These are phyloP conservation scores for Apodemia duryi DNA, from an alignment of 2,888 invertebrate genomes.

Conservation along the genomic window DNA sequence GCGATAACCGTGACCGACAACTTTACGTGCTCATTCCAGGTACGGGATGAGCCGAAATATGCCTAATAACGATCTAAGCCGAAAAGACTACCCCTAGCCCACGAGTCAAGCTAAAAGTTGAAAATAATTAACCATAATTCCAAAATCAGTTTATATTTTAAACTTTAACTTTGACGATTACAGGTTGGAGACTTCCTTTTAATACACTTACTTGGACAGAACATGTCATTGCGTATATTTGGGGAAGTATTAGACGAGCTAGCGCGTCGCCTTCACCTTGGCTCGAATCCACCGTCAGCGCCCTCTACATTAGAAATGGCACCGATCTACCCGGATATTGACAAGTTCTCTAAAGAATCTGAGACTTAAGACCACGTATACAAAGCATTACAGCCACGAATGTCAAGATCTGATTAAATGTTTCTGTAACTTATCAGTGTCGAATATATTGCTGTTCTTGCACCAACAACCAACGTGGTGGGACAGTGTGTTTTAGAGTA, in stretches of 20 bases:
- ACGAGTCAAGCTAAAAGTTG: too few relatives aligned
- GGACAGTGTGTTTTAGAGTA: neutral
- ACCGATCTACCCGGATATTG: conserved; percentile 89
- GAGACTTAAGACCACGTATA: conserved; percentile 82
- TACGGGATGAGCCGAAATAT: too few relatives aligned
- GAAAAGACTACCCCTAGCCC: too few relatives aligned
- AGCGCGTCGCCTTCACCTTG: conserved; percentile 83
- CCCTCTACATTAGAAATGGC: conserved; percentile 93
- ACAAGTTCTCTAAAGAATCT: conserved; percentile 89
- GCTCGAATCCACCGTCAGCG: conserved; percentile 90
- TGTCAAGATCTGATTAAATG: neutral
- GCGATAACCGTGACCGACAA: too few relatives aligned
- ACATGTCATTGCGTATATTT: conserved; percentile 89
- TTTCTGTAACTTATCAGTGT: conserved; percentile 4
- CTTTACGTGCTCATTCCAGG: too few relatives aligned
- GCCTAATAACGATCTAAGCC: too few relatives aligned
- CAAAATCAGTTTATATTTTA: neutral
- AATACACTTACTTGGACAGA: conserved; percentile 90
- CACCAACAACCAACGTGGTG: neutral
- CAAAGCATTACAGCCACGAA: conserved; percentile 26
- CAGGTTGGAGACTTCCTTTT: conserved; percentile 93
- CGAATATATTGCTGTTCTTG: neutral
- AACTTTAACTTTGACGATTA: conserved; percentile 33
- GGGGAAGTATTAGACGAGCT: conserved; percentile 89
- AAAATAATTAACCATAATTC: too few relatives aligned